Evolutionary conservation across 2,113 vertebrate species (phyloP).

Genomic region (Mesoclemmys tuberculata): DNA sequence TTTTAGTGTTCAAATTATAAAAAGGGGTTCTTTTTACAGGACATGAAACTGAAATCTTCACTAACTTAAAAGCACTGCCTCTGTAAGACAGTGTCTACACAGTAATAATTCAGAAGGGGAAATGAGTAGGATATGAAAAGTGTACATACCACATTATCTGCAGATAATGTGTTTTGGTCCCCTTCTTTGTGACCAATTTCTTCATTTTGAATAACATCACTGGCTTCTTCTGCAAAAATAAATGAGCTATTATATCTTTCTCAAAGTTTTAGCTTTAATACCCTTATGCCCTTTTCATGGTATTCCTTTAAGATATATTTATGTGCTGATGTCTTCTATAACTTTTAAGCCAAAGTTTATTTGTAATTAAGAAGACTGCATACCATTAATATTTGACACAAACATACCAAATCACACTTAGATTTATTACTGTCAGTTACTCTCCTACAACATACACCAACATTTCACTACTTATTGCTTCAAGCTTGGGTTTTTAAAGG

Average conservation of each 20-base stretch:
- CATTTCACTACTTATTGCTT: not conserved
- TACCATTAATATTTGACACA: not conserved
- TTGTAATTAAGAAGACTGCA: not conserved
- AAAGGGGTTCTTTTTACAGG: not conserved
- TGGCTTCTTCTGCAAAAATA: conserved; percentile 84
- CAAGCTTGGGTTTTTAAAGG: not conserved
- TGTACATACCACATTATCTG: conserved; percentile 90
- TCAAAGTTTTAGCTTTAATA: conserved; percentile 2
- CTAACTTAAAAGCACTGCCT: not conserved
- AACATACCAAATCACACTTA: not conserved
- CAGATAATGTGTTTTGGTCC: conserved; percentile 71
- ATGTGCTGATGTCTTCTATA: not conserved
- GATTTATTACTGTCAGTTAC: not conserved
- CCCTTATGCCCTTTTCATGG: not conserved
- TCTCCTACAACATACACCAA: not conserved
- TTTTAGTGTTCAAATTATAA: not conserved
- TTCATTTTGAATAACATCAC: conserved; percentile 84
- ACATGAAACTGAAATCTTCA: not conserved
- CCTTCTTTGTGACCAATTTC: conserved; percentile 81
- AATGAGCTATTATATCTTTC: conserved; percentile 44
- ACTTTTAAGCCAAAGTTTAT: not conserved
- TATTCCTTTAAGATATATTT: conserved; percentile 16
- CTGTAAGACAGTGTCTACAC: not conserved
- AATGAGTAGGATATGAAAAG: not conserved
- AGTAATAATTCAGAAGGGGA: not conserved